A percentile compares a stretch with the other conserved stretches of the same genome.
Conservation (phyloP, 1,140 invertebrate genomes). For the Drosophila arawakana region DNA sequence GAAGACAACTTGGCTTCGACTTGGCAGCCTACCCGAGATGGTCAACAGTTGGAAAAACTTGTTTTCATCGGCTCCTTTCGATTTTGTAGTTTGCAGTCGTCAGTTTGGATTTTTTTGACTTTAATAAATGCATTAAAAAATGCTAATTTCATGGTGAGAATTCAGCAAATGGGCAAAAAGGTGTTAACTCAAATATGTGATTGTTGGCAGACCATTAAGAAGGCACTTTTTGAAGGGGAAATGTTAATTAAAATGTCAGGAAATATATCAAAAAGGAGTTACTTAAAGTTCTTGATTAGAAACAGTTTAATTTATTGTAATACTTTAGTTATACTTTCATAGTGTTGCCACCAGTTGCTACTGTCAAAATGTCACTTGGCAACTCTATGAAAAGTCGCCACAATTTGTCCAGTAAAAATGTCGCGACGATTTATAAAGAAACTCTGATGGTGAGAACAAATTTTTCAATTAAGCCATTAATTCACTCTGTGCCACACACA, state of each 20-base stretch:
- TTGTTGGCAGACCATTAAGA: constrained; percentile 2
- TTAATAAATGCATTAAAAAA: constrained; percentile 35
- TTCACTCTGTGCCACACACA: constrained; percentile 75
- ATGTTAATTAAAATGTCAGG: no score
- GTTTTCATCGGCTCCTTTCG: constrained; percentile 9
- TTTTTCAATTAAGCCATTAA: constrained; percentile 84
- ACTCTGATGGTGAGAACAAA: constrained; percentile 78
- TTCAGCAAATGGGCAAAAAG: constrained; percentile 17
- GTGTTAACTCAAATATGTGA: constrained; percentile 23
- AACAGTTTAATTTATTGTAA: no score
- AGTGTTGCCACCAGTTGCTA: constrained; percentile 1
- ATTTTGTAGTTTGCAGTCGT: not conserved
- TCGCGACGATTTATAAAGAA: constrained; percentile 47
- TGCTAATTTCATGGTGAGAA: constrained; percentile 31
- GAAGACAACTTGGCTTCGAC: constrained; percentile 11
- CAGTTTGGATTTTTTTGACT: constrained; percentile 12
- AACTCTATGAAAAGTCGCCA: constrained; percentile 33
- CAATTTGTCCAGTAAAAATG: constrained; percentile 67
- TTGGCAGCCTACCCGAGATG: constrained; percentile 16
- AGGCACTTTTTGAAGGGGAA: not conserved
- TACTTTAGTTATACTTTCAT: not conserved
- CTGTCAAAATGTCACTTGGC: not conserved
- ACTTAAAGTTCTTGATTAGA: no score
- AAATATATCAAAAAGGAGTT: no score
- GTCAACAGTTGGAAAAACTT: constrained; percentile 34